These are phyloP conservation scores for Pelusios castaneus DNA, from an alignment of 2,113 vertebrate genomes.

Conservation along the genomic window DNA sequence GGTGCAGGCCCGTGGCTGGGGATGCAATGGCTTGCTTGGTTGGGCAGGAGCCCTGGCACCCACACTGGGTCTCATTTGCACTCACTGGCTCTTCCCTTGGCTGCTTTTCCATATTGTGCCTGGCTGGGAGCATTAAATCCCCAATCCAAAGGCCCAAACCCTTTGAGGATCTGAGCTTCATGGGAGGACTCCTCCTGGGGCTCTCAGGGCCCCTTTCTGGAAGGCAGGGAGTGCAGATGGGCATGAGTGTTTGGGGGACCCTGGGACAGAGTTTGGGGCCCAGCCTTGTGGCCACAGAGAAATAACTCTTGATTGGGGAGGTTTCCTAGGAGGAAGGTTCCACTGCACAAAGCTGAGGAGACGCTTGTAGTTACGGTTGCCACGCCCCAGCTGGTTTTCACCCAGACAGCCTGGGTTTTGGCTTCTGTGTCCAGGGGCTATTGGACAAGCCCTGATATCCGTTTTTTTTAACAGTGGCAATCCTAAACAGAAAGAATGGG, in stretches of 20 bases:
- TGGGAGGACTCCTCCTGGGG: neutral
- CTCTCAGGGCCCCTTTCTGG: neutral
- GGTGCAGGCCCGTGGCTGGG: neutral
- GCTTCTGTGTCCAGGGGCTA: no score
- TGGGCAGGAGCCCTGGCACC: neutral
- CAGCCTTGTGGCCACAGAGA: neutral
- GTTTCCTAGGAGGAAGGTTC: neutral
- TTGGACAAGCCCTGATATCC: no score
- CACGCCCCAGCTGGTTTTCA: no score
- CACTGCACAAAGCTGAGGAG: neutral
- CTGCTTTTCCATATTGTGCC: neutral
- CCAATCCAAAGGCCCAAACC: neutral
- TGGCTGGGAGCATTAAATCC: neutral
- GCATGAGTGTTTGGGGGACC: neutral
- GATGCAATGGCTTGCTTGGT: neutral
- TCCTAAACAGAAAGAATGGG: no score
- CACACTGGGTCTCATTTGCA: neutral
- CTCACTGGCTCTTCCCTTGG: neutral
- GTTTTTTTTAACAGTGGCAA: no score
- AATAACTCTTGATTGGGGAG: neutral
- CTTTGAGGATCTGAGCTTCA: neutral
- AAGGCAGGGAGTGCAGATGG: no score
- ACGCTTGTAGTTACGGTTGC: no score
- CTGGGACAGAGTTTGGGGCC: neutral
- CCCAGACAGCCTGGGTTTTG: no score